Evolutionary conservation across 1,140 invertebrate genomes (phyloP).

Genomic region (Drosophila ficusphila): DNA sequence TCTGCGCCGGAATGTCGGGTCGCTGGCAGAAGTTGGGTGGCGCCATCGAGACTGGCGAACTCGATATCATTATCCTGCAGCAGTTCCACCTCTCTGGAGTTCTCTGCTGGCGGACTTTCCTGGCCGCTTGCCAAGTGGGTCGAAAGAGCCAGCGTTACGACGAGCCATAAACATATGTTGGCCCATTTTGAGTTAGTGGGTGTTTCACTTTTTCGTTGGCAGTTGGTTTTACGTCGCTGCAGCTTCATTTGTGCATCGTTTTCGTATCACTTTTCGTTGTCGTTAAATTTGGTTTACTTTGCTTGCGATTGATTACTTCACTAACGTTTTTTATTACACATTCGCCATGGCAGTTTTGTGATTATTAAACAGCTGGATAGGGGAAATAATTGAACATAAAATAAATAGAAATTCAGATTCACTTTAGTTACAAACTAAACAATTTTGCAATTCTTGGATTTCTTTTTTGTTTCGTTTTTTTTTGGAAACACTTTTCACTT

Average conservation of each 20-base stretch:
- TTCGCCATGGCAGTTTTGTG: conserved; percentile 44
- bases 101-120: conserved; percentile 28
- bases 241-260: conserved; percentile 79
- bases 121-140: conserved; percentile 67
- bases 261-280: conserved; percentile 46
- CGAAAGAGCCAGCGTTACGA: conserved; percentile 45
- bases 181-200: conserved; percentile 45
- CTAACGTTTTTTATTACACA: conserved; percentile 30
- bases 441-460: no score
- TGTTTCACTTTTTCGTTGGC: conserved; percentile 29
- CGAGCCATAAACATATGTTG: conserved; percentile 49
- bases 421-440: background rate
- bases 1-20: conserved; percentile 48
- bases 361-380: conserved; percentile 34
- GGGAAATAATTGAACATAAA: background rate
- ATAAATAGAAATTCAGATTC: conserved; percentile 5
- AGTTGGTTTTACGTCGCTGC: conserved; percentile 66
- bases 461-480: background rate
- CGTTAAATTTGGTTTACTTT: conserved; percentile 38
- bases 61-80: conserved; percentile 74
- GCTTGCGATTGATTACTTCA: conserved; percentile 20
- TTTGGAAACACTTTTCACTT: no score
- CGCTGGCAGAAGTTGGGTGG: conserved; percentile 64
- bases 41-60: conserved; percentile 82
- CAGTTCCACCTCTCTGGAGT: conserved; percentile 51